Conservation (phyloP, 2,888 invertebrate genomes). For the Prosapia bicincta region DNA sequence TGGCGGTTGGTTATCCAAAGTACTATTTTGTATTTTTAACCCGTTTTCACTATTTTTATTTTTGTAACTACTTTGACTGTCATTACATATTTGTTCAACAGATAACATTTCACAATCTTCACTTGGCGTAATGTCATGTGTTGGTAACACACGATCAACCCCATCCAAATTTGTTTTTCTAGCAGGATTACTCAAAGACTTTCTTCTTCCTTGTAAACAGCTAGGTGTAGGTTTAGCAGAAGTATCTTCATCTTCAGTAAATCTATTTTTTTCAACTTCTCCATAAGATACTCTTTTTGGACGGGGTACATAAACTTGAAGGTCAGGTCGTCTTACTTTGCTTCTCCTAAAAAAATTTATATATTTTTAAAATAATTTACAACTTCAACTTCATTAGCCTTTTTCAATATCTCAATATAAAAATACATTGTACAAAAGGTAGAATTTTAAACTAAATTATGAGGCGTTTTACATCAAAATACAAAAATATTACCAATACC, state of each 20-base stretch:
- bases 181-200: not conserved
- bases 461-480: too few species aligned
- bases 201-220: not conserved
- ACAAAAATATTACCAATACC: too few species aligned
- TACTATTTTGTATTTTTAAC: not conserved
- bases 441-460: too few species aligned
- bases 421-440: too few species aligned
- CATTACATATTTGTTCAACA: constrained; percentile 6
- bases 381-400: too few species aligned
- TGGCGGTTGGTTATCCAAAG: not conserved
- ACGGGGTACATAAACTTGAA: constrained; percentile 74
- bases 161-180: not conserved
- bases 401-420: too few species aligned
- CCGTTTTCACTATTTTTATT: not conserved
- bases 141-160: not conserved
- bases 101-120: constrained; percentile 12
- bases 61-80: constrained; percentile 4
- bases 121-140: not conserved
- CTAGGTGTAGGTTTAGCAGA: too few species aligned
- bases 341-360: constrained; percentile 47
- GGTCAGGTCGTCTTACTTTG: constrained; percentile 64
- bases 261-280: not conserved
- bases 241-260: not conserved
- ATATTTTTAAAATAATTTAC: constrained; percentile 3
- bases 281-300: constrained; percentile 44